phyloP scores from a whole-genome alignment of 2,888 invertebrate genomes.

The Sisyra terminalis region DNA sequence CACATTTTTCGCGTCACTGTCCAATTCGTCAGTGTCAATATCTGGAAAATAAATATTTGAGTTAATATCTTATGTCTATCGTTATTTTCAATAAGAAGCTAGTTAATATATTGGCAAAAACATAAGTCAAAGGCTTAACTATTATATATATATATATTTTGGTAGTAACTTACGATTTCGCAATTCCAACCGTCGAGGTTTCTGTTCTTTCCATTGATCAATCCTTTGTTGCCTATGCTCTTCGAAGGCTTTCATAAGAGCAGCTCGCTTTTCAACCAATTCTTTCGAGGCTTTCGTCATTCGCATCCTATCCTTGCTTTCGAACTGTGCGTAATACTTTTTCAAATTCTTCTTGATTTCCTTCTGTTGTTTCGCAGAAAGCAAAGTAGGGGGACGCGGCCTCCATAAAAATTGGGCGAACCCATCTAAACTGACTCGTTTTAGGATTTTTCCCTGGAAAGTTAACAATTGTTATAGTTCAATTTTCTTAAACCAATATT shows the following conservation, averaged over 20 bases:
- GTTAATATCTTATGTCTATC: too few relatives aligned
- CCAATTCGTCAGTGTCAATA: conserved; percentile 84
- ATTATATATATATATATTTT: too few relatives aligned
- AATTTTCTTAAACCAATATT: too few relatives aligned
- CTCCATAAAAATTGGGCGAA: conserved; percentile 95
- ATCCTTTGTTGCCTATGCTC: conserved; percentile 62
- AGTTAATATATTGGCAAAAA: too few relatives aligned
- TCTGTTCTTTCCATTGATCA: conserved; percentile 60
- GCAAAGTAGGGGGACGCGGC: conserved; percentile 76
- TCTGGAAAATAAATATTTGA: conserved; percentile 44
- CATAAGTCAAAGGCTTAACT: too few relatives aligned
- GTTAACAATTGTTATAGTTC: neutral
- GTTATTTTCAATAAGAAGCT: too few relatives aligned
- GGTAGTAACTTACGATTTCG: conserved; percentile 71
- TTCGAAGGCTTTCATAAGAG: conserved; percentile 72
- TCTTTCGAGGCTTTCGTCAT: conserved; percentile 90
- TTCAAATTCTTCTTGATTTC: conserved; percentile 96
- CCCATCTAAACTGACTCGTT: conserved; percentile 73
- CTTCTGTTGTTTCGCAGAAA: conserved; percentile 72
- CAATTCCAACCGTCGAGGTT: conserved; percentile 65
- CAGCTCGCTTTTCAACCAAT: conserved; percentile 78
- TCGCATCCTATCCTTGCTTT: conserved; percentile 88
- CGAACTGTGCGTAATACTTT: conserved; percentile 91
- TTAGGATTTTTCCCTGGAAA: conserved; percentile 39
- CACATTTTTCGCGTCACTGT: conserved; percentile 68